A percentile compares a stretch with the other conserved stretches of the same genome.
These are phyloP conservation scores for Leuciscus idus DNA, from an alignment of 2,113 vertebrate species.

Conservation along the genomic window DNA sequence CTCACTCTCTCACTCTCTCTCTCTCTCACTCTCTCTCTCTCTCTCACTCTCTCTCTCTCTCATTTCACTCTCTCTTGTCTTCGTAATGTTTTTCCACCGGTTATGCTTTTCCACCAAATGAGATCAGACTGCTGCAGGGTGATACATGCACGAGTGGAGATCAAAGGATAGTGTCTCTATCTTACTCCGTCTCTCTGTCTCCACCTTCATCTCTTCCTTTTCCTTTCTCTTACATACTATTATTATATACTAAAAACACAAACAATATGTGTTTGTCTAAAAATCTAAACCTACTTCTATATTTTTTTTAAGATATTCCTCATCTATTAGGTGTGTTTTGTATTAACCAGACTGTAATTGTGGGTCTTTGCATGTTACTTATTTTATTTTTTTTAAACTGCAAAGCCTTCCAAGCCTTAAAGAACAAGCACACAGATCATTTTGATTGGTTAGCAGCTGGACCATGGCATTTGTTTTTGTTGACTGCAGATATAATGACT, in stretches of 20 bases:
- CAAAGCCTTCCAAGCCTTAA: not conserved
- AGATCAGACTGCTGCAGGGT: constrained; percentile 38
- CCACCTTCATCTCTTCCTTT: not conserved
- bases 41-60: too few species aligned
- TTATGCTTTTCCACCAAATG: constrained; percentile 30
- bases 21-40: too few species aligned
- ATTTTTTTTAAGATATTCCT: not conserved
- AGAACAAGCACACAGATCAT: not conserved
- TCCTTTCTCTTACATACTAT: not conserved
- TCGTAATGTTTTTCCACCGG: constrained; percentile 11
- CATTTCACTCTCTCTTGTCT: not conserved
- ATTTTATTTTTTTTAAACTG: not conserved
- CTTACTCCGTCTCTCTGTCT: not conserved
- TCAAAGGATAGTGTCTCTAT: constrained; percentile 18
- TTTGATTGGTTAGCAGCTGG: not conserved
- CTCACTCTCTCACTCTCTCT: too few species aligned
- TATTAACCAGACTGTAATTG: not conserved
- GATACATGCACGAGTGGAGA: constrained; percentile 16
- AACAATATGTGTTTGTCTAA: not conserved
- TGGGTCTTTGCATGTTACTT: not conserved
- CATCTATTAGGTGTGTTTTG: not conserved
- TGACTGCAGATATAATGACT: constrained; percentile 25
- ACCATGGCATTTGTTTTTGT: not conserved
- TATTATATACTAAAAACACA: not conserved
- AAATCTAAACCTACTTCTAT: not conserved